These are phyloP conservation scores for Eristalinus sepulchralis DNA, from an alignment of 2,888 invertebrate species.

Conservation along the genomic window DNA sequence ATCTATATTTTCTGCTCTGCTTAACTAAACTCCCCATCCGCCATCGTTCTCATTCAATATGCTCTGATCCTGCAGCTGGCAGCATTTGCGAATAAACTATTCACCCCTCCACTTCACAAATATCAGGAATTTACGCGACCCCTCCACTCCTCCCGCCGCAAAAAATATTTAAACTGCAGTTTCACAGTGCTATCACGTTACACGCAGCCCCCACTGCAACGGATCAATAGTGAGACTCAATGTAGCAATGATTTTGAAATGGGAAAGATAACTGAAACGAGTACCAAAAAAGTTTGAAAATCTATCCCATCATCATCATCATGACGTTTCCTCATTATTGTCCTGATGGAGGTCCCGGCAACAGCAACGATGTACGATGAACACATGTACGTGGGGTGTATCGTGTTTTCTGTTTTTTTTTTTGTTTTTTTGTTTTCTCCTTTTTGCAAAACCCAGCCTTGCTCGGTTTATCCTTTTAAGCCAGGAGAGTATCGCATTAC, in stretches of 20 bases:
- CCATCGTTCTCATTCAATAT: neutral
- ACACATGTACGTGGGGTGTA: neutral
- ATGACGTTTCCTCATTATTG: slow-evolving; percentile 51
- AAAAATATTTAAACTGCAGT: neutral
- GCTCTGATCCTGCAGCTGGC: neutral
- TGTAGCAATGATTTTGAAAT: slow-evolving; percentile 17
- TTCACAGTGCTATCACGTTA: neutral
- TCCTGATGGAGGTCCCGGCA: slow-evolving; percentile 31
- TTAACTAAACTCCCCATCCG: neutral
- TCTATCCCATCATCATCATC: slow-evolving; percentile 39
- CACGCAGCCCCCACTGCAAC: slow-evolving; percentile 27
- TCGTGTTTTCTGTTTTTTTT: too few species aligned
- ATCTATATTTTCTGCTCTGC: neutral
- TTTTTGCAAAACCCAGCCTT: neutral
- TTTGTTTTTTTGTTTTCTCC: too few species aligned
- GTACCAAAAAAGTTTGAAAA: slow-evolving; percentile 11
- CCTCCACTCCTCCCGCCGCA: neutral
- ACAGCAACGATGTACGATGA: neutral
- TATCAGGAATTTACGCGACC: neutral
- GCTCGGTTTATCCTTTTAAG: slow-evolving; percentile 41
- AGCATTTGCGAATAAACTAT: neutral
- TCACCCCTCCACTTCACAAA: neutral
- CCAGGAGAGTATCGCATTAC: slow-evolving; percentile 37
- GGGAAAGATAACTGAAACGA: neutral
- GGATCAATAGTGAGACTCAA: slow-evolving; percentile 36